Base-by-base conservation (phyloP, 2,888 invertebrate genomes). In the Sussaba pulchella region DNA sequence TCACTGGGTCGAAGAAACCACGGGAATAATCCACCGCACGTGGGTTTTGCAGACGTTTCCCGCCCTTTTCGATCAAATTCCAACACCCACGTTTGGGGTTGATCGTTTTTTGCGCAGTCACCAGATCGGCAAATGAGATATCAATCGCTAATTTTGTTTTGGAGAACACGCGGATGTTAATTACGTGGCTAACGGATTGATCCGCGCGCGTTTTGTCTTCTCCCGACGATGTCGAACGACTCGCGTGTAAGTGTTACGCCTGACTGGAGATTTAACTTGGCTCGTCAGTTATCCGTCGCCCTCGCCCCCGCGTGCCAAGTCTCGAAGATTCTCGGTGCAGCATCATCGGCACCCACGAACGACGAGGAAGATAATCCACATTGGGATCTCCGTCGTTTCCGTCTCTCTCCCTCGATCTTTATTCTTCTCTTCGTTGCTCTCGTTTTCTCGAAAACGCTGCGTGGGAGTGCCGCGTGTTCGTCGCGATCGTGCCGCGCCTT, bases 171-270 rank as follows among this genome's bases (percentile, higher is more conserved):
- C n/a, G 64, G 45, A 19, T 21, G 9, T 36, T n/a, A n/a, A 26
- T 63, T 9, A 17, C 17, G 14, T 57, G 17, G 57, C 31, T 14
- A 10, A 63, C 12, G n/a, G 5, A 17, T n/a, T 36, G 47, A 26
- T 59, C 59, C 61, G 50, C 21, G 26, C 39, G 21, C 43, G 31
- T 43, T n/a, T 64, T 24, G 12, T 36, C 17, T 47, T 39, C 26
- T 59, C 39, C 43, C 59, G 71, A n/a, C 21, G 26, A 59, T 17
- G 39, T n/a, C 45, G 52, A 78, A 79, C 79, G 78, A 71, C n/a
- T 70, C 80, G 78, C 78, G 78, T 80, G 78, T 78, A 81, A 88
- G 87, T 86, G 88, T 88, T 88, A 86, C 87, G 87, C 83, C 82
- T 88, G 88, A 89, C 89, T 89, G 89, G 86, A 85, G 83, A 74